These are phyloP conservation scores for Takifugu flavidus DNA, from an alignment of 2,113 vertebrate genomes.

Conservation along the genomic window DNA sequence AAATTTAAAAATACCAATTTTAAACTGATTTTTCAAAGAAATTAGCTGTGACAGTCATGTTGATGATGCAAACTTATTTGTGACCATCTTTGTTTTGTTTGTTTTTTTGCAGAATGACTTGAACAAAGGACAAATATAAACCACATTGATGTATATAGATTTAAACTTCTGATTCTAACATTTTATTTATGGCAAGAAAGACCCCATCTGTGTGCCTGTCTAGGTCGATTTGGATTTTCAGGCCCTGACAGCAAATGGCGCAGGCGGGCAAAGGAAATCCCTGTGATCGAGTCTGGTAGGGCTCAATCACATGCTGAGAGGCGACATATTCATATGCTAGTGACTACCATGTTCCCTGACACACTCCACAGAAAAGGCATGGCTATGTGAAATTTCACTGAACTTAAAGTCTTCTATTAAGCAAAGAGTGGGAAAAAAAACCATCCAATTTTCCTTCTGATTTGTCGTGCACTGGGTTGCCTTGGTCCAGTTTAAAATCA, in stretches of 20 bases:
- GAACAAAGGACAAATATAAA: conserved; percentile 10
- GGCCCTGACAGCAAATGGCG: conserved; percentile 47
- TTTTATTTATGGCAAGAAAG: conserved; percentile 33
- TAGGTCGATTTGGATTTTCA: conserved; percentile 55
- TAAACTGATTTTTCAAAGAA: conserved; percentile 5
- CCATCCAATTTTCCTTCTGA: conserved; percentile 49
- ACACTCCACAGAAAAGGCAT: conserved; percentile 46
- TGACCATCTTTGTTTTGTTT: conserved; percentile 5
- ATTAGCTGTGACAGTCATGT: conserved; percentile 6
- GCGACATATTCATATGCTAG: conserved; percentile 51
- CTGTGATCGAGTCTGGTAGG: conserved; percentile 51
- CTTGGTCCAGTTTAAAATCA: conserved; percentile 39
- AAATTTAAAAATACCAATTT: no score
- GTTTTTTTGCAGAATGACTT: conserved; percentile 14
- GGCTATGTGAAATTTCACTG: conserved; percentile 63
- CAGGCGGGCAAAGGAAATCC: conserved; percentile 45
- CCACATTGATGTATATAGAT: conserved; percentile 7
- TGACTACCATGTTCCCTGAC: conserved; percentile 55
- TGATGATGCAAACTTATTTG: conserved; percentile 2
- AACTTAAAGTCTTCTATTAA: conserved; percentile 54
- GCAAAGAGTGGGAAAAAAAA: conserved; percentile 9
- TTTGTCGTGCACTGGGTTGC: conserved; percentile 55
- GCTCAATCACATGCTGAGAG: conserved; percentile 61
- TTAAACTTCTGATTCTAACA: conserved; percentile 36
- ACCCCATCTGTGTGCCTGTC: conserved; percentile 43